Evolutionary conservation across 2,888 invertebrate species (phyloP).

Genomic region (Folsomia manolachei): DNA sequence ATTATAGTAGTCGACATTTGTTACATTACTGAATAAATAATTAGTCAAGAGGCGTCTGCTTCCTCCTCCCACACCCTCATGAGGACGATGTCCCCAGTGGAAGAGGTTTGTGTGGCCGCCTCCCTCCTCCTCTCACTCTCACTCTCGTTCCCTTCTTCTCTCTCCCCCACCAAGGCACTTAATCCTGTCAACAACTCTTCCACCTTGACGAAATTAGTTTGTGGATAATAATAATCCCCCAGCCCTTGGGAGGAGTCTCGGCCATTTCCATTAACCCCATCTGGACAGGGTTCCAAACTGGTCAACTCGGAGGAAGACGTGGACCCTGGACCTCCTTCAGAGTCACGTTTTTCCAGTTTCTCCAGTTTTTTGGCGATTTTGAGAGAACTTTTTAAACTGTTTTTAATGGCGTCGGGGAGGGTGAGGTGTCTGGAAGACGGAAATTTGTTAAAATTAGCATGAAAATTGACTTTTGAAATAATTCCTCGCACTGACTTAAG

Average conservation of each 20-base stretch:
- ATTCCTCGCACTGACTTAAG: conserved; percentile 60
- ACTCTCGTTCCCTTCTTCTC: conserved; percentile 26
- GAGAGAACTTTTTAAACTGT: conserved; percentile 82
- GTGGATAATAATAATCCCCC: not conserved
- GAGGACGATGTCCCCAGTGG: conserved; percentile 88
- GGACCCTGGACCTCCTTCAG: not conserved
- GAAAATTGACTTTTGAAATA: conserved; percentile 4
- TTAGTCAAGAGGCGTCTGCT: no score
- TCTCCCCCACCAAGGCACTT: not conserved
- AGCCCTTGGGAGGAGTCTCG: not conserved
- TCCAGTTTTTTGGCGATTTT: conserved; percentile 90
- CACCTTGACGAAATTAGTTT: not conserved
- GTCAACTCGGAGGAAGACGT: conserved; percentile 66
- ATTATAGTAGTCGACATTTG: no score
- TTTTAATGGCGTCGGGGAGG: conserved; percentile 86
- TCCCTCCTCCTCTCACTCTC: conserved; percentile 61
- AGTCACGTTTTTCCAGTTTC: conserved; percentile 74
- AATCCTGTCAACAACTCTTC: not conserved
- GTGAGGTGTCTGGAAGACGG: conserved; percentile 72
- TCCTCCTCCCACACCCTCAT: conserved; percentile 66
- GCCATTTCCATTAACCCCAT: conserved; percentile 64
- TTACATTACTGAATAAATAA: no score
- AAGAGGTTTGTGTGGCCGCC: conserved; percentile 74
- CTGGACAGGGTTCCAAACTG: conserved; percentile 79
- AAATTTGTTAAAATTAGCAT: conserved; percentile 9